Evolutionary conservation across 2,797 vertebrate species (phyloP).

Genomic region (Poeciliopsis presidionis): DNA sequence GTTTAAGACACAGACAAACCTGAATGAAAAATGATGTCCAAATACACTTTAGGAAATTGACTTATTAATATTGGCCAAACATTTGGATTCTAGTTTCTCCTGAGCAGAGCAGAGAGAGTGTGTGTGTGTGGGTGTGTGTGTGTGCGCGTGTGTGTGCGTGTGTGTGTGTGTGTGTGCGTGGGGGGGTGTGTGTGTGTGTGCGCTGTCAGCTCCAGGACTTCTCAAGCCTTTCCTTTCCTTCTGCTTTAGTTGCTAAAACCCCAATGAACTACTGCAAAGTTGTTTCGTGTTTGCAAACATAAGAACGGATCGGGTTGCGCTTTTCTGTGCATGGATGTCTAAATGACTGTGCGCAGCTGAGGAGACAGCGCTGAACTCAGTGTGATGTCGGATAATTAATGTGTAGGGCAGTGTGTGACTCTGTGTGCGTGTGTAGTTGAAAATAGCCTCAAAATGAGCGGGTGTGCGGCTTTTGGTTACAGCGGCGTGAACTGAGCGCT

Average conservation of each 20-base stretch:
- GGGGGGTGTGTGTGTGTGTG: not conserved
- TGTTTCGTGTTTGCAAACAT: not conserved
- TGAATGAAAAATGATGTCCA: not conserved
- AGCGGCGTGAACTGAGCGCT: not conserved
- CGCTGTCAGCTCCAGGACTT: not conserved
- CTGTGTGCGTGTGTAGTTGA: not conserved
- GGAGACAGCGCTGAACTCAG: not conserved
- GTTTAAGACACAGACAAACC: not conserved
- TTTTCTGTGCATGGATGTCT: not conserved
- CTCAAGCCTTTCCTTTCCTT: not conserved
- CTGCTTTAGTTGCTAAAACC: not conserved
- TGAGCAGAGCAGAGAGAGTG: not conserved
- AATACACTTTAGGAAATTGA: not conserved
- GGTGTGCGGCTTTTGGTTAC: constrained; percentile 5
- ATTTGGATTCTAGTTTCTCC: not conserved
- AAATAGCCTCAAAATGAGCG: constrained; percentile 6
- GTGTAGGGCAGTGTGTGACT: not conserved
- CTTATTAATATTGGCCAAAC: not conserved
- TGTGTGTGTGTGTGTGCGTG: no score
- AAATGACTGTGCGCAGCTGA: not conserved
- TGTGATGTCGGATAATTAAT: constrained; percentile 9
- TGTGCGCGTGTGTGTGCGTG: no score
- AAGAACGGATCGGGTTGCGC: not conserved
- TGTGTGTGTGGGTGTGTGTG: no score
- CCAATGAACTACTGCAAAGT: not conserved